Base-by-base conservation (phyloP, 2,113 vertebrate species). In the Dipodomys stephensi region DNA sequence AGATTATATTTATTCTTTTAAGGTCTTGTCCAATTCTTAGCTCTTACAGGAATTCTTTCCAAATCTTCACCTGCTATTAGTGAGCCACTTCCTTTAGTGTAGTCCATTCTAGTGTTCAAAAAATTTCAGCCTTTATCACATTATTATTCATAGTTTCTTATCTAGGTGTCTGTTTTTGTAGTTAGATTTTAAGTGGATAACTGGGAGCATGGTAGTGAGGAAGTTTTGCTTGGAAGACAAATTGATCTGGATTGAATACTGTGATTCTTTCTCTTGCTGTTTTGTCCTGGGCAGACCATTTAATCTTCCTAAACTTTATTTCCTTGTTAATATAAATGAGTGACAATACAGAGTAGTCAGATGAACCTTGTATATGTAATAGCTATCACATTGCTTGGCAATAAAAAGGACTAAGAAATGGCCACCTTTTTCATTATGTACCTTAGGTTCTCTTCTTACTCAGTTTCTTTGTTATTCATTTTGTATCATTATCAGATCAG, bases 321-420 rank as follows among this genome's bases (percentile, higher is more conserved):
- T 94, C 39, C 44, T 89, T 86, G 32, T 95, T 90, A 86, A 76
- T 71, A 35, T 74, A 69, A 90, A 83, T 44, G n/a, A 46, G 19
- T 73, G 35, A 79, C 74, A 78, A 74, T 83, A 60, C 73, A 15
- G 28, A n/a, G 23, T 25, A 78, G 65, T 90, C 10, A 77, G 67
- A 94, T 60, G 57, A 90, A 71, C 83, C 65, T 23, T 46, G 13
- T 49, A 7, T 67, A 8, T 88, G 57, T 39, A 57, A 6, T 86
- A 16, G 27, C 27, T 84, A 3, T 87, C 82, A 53, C 19, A 78
- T 87, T 91, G 46, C 15, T 81, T 87, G 86, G 64, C 62, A 92
- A 46, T 87, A 90, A 81, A 72, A 86, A 83, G 57, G 64, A 74
- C 19, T 25, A 72, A 93, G 35, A 67, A 27, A 16, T 74, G 46